Base-by-base conservation (phyloP, 1,140 invertebrate genomes). In the Drosophila nigrodunni region DNA sequence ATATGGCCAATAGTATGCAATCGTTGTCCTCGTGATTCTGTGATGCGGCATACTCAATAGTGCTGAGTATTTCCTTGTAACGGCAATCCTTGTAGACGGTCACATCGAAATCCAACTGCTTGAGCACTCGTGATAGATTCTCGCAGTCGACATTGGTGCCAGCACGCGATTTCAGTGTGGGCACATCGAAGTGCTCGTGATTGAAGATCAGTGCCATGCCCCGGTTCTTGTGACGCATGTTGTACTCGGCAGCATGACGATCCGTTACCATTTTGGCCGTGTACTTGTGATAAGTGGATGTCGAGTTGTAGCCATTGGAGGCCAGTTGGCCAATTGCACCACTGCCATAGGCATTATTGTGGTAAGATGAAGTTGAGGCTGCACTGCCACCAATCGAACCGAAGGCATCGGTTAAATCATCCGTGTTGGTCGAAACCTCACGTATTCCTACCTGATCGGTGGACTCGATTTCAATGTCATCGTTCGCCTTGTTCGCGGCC, bases 161-260 rank as follows among this genome's bases (percentile, higher is more conserved):
- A 69, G 94, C 94, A 55, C 97, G 93, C 3, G 94, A 92, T 46
- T 93, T 93, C 57, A 96, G 91, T n/a, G 94, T 93, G 44, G 93
- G 92, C n/a, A 94, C 93, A 66, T 94, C 94, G 80, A 97, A 97
- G 80, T 94, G 93, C 92, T 97, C 96, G 92, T 98, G 97, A 90
- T 98, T 98, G 78, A 99, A 97, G 75, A 99, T 97, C 3, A 98
- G 82, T n/a, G 97, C 97, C 72, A 95, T 80, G 35, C 98, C 98
- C 59, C 97, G 94, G 75, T 95, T 95, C 49, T 94, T 93, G 93
- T 98, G 96, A 75, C 95, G 95, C 97, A 98, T 98, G 78, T 97
- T 97, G 86, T 99, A 99, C 86, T 95, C 95, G 1, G 94, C 93
- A 1, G 95, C 95, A 91, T 96, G 95, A 70, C 94, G 94, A 13